Base-by-base conservation (phyloP, 1,140 invertebrate species). In the Bombus ignitus region DNA sequence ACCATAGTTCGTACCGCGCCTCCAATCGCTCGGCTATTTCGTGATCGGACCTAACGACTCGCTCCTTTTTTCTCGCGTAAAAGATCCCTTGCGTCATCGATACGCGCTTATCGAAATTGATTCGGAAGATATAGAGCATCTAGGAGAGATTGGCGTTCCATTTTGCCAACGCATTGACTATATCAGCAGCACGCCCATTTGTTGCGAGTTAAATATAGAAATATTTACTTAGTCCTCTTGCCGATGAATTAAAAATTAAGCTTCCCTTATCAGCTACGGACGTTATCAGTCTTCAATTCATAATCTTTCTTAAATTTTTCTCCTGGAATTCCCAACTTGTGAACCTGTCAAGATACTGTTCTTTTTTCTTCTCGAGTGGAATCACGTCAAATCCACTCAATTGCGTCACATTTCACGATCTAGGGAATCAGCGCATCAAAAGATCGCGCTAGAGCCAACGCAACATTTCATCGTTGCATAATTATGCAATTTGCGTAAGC, bases 1-100 rank as follows among this genome's bases (percentile, higher is more conserved):
- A 88, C 85, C 87, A 85, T 91, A 68, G 80, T 89, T 93, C 85
- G 84, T 87, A 74, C 81, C 87, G 39, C 87, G 88, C 84, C 82
- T 72, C 32, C 28, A 39, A 68, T 80, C 59, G 39, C 57, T 78
- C 70, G 73, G 71, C 47, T 66, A 72, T 80, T 81, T 82, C 78
- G 57, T 68, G 68, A 73, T 65, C 77, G 22, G 53, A 81, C 37
- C 75, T 53, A 44, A 37, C 68, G 65, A 59, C 25, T 57, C 39
- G 2, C 32, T 53, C 39, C 32, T 81, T 59, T 81, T 57, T 76
- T 72, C 8, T 5, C 6, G 10, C 10, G 15, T 25, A 6, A 4
- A 3, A 25, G 53, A 47, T 39, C 13, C 37, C 32, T 42, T 22
- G 13, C 44, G 53, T 47, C 39, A 77, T 53, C 76, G 44, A 22